Conservation (phyloP, 2,888 invertebrate species). For the Agriotes lineatus region DNA sequence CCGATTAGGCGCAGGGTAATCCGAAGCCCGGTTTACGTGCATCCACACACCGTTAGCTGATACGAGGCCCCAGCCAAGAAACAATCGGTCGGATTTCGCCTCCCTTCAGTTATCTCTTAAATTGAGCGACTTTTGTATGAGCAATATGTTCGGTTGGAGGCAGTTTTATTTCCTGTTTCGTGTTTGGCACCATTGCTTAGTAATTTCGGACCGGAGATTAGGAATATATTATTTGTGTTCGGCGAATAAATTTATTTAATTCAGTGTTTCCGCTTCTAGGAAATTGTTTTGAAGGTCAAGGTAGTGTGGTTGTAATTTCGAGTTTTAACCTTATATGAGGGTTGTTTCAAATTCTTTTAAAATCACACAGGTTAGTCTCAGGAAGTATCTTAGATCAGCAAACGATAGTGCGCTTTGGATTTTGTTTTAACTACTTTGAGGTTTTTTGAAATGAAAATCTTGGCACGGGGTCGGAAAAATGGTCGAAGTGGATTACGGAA, state of each 20-base stretch:
- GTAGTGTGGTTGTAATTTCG: too few relatives aligned
- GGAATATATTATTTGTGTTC: background rate
- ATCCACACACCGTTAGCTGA: background rate
- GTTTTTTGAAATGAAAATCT: too few relatives aligned
- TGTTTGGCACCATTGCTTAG: background rate
- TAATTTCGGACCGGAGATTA: slow-evolving; percentile 14
- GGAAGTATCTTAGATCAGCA: too few relatives aligned
- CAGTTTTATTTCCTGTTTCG: slow-evolving; percentile 5
- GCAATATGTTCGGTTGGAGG: background rate
- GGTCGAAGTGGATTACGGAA: too few relatives aligned
- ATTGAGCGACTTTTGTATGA: background rate
- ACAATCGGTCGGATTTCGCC: background rate
- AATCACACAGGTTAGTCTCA: too few relatives aligned
- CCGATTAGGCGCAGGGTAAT: too few relatives aligned
- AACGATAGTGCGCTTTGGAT: too few relatives aligned
- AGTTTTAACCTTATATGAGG: too few relatives aligned
- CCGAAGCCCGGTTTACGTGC: background rate
- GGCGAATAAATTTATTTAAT: background rate
- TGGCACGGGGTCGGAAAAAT: too few relatives aligned
- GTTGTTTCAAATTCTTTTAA: too few relatives aligned
- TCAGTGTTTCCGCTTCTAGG: background rate
- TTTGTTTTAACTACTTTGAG: too few relatives aligned
- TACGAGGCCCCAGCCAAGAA: background rate
- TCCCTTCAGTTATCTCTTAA: background rate
- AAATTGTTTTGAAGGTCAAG: too few relatives aligned